Percentiles rank a stretch among this genome's conserved stretches.
These are phyloP conservation scores for Dugesia japonica DNA, from an alignment of 2,888 invertebrate species.

Conservation along the genomic window DNA sequence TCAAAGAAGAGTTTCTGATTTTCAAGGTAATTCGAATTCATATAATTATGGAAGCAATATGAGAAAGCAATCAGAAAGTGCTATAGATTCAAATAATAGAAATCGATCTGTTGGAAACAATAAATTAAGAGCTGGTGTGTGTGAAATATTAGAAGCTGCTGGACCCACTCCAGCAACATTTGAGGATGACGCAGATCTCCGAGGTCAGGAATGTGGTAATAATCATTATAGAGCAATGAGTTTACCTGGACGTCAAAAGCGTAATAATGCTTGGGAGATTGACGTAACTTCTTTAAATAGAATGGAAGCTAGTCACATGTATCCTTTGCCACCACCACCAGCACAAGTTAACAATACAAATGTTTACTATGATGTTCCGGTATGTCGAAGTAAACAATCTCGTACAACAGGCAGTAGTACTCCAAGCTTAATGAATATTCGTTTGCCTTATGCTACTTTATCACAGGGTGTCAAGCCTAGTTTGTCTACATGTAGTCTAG, in stretches of 20 bases:
- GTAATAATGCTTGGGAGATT: background rate
- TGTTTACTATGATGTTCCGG: background rate
- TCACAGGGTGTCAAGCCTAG: background rate
- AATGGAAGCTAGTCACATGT: conserved; percentile 3
- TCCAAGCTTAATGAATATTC: background rate
- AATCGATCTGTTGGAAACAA: background rate
- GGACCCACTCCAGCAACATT: conserved; percentile 7
- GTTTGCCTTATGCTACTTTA: background rate
- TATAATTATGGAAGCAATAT: background rate
- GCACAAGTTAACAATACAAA: background rate
- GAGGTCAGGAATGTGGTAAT: background rate
- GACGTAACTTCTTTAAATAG: background rate
- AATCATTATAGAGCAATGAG: conserved; percentile 20
- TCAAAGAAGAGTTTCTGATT: conserved; percentile 1
- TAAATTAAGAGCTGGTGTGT: background rate
- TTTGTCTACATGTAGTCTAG: background rate
- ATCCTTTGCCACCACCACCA: background rate
- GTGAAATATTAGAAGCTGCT: conserved; percentile 5
- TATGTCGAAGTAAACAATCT: background rate
- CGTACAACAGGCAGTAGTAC: background rate
- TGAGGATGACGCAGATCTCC: background rate
- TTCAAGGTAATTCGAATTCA: background rate
- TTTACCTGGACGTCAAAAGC: background rate
- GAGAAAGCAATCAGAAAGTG: background rate
- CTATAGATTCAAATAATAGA: background rate